These are phyloP conservation scores for Eurystomus gularis DNA, from an alignment of 2,113 vertebrate genomes.

Conservation along the genomic window DNA sequence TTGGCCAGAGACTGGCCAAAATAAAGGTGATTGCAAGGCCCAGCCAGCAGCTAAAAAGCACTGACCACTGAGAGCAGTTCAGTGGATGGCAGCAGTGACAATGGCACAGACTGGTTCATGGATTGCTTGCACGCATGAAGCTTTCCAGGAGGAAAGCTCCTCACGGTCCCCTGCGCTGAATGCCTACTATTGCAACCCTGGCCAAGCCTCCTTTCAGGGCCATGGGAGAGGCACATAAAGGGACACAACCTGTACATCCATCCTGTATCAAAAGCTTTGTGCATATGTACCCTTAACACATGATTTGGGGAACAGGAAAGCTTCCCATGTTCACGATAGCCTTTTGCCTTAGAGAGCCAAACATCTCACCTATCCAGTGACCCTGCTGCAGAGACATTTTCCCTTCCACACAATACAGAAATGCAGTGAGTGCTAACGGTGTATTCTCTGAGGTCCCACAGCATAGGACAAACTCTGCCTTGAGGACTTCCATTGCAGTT, in stretches of 20 bases:
- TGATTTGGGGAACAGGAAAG: background rate
- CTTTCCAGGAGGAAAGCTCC: background rate
- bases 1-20: background rate
- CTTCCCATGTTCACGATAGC: fast-evolving
- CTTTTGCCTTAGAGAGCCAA: background rate
- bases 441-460: background rate
- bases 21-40: background rate
- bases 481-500: background rate
- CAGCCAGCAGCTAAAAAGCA: background rate
- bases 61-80: background rate
- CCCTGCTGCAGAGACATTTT: background rate
- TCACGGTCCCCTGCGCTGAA: background rate
- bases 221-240: background rate
- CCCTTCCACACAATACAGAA: background rate
- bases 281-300: background rate
- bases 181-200: background rate
- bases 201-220: background rate
- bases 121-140: fast-evolving
- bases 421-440: background rate
- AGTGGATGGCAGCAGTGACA: background rate
- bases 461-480: background rate
- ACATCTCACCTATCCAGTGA: background rate
- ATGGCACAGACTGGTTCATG: background rate
- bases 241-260: background rate
- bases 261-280: background rate